Conservation (phyloP, 2,888 invertebrate genomes). For the Augiades crinisus region DNA sequence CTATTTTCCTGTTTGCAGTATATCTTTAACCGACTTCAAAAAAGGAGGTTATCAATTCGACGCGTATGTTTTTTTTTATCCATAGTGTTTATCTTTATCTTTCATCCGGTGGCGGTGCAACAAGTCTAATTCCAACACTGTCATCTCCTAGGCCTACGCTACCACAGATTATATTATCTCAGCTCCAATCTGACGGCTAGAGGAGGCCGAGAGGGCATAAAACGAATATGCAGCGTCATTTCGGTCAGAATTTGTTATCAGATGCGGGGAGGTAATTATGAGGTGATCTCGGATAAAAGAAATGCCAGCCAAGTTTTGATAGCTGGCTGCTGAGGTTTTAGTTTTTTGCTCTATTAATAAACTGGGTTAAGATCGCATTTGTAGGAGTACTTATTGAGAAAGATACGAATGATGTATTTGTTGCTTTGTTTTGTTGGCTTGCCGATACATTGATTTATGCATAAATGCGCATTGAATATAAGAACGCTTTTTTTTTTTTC, state of each 20-base stretch:
- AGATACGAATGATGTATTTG: too few species aligned
- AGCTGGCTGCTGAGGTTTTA: slow-evolving; percentile 15
- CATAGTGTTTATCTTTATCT: neutral
- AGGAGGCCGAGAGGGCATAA: slow-evolving; percentile 9
- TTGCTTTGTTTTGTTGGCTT: too few species aligned
- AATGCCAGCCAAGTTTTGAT: slow-evolving; percentile 26
- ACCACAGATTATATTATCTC: slow-evolving; percentile 16
- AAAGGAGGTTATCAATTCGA: too few species aligned
- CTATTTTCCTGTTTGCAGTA: too few species aligned
- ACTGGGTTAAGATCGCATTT: neutral
- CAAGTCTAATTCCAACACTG: slow-evolving; percentile 4
- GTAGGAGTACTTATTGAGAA: neutral
- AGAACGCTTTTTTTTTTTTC: too few species aligned
- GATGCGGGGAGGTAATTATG: slow-evolving; percentile 32
- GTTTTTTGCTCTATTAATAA: slow-evolving; percentile 17
- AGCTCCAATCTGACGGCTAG: slow-evolving; percentile 15
- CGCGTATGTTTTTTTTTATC: too few species aligned
- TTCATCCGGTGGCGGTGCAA: neutral
- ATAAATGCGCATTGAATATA: too few species aligned
- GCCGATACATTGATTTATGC: too few species aligned
- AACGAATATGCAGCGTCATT: slow-evolving; percentile 25
- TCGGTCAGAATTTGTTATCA: slow-evolving; percentile 27
- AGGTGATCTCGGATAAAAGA: slow-evolving; percentile 30
- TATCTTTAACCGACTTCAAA: too few species aligned
- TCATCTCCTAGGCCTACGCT: slow-evolving; percentile 17